Conservation (phyloP, 30 jellyfish, hydroid and myxozoan species). For the Chrysaora quinquecirrha region DNA sequence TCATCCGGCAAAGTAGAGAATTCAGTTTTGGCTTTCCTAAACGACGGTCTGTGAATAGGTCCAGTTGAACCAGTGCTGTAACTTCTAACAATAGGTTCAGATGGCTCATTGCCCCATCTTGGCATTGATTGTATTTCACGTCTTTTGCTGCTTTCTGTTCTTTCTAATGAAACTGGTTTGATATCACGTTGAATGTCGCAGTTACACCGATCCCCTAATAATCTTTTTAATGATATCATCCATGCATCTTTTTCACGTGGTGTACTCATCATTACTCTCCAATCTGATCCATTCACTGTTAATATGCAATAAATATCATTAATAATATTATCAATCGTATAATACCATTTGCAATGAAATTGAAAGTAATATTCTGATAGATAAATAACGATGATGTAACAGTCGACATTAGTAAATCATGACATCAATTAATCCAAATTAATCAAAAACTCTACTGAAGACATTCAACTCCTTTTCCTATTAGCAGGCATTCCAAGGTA, state of each 20-base stretch:
- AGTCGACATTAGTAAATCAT: too few relatives aligned
- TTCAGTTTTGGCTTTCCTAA: slow-evolving; percentile 33
- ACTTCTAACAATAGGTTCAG: slow-evolving; percentile 78
- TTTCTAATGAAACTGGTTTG: slow-evolving; percentile 73
- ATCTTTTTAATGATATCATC: slow-evolving; percentile 82
- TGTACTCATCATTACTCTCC: slow-evolving; percentile 92
- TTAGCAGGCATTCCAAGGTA: too few relatives aligned
- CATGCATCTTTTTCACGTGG: slow-evolving; percentile 97
- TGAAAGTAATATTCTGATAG: too few relatives aligned
- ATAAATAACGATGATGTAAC: too few relatives aligned
- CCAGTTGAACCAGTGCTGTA: slow-evolving; percentile 96
- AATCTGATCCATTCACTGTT: slow-evolving; percentile 61
- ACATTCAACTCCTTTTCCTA: too few relatives aligned
- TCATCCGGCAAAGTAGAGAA: slow-evolving; percentile 52
- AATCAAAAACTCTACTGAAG: too few relatives aligned
- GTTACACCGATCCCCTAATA: slow-evolving; percentile 75
- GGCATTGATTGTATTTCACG: slow-evolving; percentile 93
- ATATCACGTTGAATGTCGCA: slow-evolving; percentile 41
- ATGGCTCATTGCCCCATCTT: slow-evolving; percentile 75
- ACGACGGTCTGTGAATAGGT: slow-evolving; percentile 66
- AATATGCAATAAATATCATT: too few relatives aligned
- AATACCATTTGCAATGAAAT: too few relatives aligned
- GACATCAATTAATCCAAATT: too few relatives aligned
- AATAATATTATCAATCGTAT: too few relatives aligned
- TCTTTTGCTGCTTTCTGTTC: slow-evolving; percentile 87